phyloP scores from a whole-genome alignment of 2,113 vertebrate genomes.

The Misgurnus mizolepis region DNA sequence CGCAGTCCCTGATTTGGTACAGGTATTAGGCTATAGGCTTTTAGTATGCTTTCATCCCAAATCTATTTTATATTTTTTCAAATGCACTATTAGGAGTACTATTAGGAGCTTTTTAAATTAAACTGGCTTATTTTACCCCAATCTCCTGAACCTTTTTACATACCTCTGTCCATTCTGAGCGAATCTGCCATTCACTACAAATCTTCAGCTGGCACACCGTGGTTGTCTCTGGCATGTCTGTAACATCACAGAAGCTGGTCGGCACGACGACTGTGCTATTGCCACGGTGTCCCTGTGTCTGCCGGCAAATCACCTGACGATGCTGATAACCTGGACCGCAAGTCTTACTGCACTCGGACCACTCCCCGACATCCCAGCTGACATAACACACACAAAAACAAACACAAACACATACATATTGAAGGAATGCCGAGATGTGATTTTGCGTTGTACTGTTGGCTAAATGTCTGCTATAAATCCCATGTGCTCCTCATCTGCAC shows the following conservation, averaged over 20 bases:
- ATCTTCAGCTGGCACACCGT: slow-evolving; percentile 93
- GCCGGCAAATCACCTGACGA: slow-evolving; percentile 89
- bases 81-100: too few species aligned
- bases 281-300: slow-evolving; percentile 73
- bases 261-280: slow-evolving; percentile 73
- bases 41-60: too few species aligned
- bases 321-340: slow-evolving; percentile 91
- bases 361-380: slow-evolving; percentile 95
- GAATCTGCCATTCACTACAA: slow-evolving; percentile 93
- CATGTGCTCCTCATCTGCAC: slow-evolving; percentile 16
- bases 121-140: slow-evolving; percentile 12
- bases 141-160: slow-evolving; percentile 46
- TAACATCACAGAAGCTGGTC: slow-evolving; percentile 78
- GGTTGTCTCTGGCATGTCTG: slow-evolving; percentile 84
- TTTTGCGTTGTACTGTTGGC: too few species aligned
- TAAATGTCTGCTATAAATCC: background rate
- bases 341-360: slow-evolving; percentile 93
- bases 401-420: slow-evolving; percentile 49
- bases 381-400: background rate
- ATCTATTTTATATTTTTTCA: too few species aligned
- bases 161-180: slow-evolving; percentile 90
- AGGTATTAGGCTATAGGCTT: too few species aligned
- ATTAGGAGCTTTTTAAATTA: background rate
- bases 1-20: too few species aligned
- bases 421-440: background rate